Conservation (phyloP, 2,113 vertebrate genomes). For the Lynx canadensis region DNA sequence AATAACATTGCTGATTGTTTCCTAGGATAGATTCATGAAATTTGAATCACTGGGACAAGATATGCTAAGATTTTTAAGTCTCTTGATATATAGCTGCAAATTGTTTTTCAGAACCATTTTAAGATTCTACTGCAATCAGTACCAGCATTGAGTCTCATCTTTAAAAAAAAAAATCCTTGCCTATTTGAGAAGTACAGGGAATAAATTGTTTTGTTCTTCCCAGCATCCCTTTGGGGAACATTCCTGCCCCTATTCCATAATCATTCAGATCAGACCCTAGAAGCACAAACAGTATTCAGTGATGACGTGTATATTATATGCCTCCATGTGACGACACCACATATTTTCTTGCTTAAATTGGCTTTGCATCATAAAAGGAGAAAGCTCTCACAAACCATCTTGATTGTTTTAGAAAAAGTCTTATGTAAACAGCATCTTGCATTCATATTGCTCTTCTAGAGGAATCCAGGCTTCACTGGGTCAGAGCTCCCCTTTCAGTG, state of each 20-base stretch:
- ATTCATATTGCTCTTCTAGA: neutral
- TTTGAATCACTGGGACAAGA: conserved; percentile 8
- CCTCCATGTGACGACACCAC: neutral
- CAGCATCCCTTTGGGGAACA: neutral
- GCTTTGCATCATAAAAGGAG: neutral
- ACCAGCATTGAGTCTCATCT: neutral
- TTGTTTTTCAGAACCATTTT: neutral
- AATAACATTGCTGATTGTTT: conserved; percentile 53
- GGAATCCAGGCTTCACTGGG: neutral
- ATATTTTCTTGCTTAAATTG: conserved; percentile 51
- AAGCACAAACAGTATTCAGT: neutral
- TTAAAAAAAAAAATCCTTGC: neutral
- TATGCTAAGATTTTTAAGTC: conserved; percentile 6
- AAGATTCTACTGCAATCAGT: neutral
- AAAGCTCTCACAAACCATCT: neutral
- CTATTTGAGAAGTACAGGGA: neutral
- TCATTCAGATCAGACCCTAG: neutral
- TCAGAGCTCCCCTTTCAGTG: neutral
- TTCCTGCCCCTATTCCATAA: neutral
- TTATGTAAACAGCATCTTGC: neutral
- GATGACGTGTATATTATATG: neutral
- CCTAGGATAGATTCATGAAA: conserved; percentile 17
- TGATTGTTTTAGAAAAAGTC: neutral
- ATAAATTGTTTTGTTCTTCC: neutral
- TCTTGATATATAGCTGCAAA: neutral